Percentiles rank a stretch among this genome's conserved stretches.
Conservation (phyloP, 2,113 vertebrate genomes). For the Dromiciops gliroides region DNA sequence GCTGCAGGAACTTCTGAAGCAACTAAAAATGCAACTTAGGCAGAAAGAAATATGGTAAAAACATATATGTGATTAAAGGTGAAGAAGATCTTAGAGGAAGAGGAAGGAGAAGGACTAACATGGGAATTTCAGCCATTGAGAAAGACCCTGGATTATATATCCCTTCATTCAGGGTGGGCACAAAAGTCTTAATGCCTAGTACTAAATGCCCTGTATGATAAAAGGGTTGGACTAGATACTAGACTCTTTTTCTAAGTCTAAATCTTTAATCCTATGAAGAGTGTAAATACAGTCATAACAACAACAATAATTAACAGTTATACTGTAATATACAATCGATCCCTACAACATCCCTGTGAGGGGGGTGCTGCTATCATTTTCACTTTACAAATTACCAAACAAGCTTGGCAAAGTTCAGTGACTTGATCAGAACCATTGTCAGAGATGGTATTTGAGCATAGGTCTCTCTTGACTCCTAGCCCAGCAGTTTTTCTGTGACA, state of each 20-base stretch:
- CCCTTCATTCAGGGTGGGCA: neutral
- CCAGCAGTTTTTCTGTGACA: neutral
- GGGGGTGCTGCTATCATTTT: neutral
- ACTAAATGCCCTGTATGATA: neutral
- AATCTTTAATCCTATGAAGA: neutral
- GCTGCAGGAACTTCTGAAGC: neutral
- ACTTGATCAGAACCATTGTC: neutral
- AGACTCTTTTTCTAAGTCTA: neutral
- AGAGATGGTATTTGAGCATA: too few species aligned
- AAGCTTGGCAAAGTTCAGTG: neutral
- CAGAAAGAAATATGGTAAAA: neutral
- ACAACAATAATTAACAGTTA: neutral
- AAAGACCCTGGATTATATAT: neutral
- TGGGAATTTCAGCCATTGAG: neutral
- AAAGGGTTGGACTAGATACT: neutral
- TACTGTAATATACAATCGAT: neutral
- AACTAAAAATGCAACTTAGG: neutral
- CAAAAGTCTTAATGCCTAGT: neutral
- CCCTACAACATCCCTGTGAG: neutral
- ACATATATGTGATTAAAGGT: neutral
- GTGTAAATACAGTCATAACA: neutral
- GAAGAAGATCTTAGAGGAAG: neutral
- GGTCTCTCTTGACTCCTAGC: neutral
- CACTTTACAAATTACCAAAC: neutral
- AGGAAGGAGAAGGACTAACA: neutral